Evolutionary conservation across 2,113 vertebrate species (phyloP).

Genomic region (Orthonyx spaldingii): DNA sequence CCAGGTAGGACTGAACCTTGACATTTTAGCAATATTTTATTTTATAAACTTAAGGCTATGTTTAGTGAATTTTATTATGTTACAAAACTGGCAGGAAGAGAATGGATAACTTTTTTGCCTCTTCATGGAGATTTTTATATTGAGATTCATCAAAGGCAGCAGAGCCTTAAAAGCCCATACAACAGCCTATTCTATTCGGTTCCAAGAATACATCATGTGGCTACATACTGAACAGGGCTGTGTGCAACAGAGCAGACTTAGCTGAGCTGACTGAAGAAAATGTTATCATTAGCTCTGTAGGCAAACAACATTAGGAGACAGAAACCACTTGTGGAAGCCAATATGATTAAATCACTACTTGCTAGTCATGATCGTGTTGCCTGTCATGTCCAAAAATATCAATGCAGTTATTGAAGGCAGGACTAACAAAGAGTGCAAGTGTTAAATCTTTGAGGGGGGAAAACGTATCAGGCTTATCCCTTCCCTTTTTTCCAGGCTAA

Average conservation of each 20-base stretch:
- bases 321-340: slow-evolving; percentile 48
- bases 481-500: background rate
- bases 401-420: slow-evolving; percentile 25
- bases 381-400: slow-evolving; percentile 36
- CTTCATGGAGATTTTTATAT: background rate
- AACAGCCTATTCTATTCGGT: slow-evolving; percentile 40
- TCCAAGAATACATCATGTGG: slow-evolving; percentile 63
- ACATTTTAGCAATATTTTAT: background rate
- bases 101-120: background rate
- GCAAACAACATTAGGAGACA: slow-evolving; percentile 55
- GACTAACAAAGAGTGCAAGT: background rate
- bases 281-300: slow-evolving; percentile 60
- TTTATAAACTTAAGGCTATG: background rate
- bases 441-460: background rate
- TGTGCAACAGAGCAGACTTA: slow-evolving; percentile 34
- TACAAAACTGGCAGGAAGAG: background rate
- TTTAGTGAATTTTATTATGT: background rate
- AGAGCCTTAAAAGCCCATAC: slow-evolving; percentile 17
- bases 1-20: background rate
- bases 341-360: slow-evolving; percentile 51
- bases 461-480: background rate
- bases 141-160: slow-evolving; percentile 27
- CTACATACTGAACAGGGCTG: slow-evolving; percentile 28
- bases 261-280: slow-evolving; percentile 40
- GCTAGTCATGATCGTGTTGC: background rate